Base-by-base conservation (phyloP, 2,113 vertebrate genomes). In the Stictonetta naevosa region DNA sequence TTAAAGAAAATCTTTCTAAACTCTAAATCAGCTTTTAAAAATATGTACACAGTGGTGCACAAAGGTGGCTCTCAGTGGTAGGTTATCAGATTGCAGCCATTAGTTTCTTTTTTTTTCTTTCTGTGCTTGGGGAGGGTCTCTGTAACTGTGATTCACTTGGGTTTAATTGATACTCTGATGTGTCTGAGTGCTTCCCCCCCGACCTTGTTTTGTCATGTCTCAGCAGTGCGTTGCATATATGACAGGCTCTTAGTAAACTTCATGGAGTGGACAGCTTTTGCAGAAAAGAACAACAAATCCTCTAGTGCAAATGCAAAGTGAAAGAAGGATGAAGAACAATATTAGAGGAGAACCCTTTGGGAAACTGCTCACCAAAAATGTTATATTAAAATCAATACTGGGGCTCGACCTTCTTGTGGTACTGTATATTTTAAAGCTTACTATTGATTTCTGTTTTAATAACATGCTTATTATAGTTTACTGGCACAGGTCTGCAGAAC, bases 381-480 rank as follows among this genome's bases (percentile, higher is more conserved):
- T 93, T 97, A 92, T 97, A 97, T 97, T 97, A 86, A 98, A 98
- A 98, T 98, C 98, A 46, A 98, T 98, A 91, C 75, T 15, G 48
- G 96, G 96, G 82, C 97, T 92, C 96, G 98, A 98, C 97, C 97
- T 98, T 97, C 78, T 95, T 85, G 88, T 96, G 97, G 96, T 94
- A 90, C 92, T 95, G 95, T 97, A 85, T 97, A 91, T 97, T 98
- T 97, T 96, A 97, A 97, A 97, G 96, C 92, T 95, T 94, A 86
- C 84, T 97, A 98, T 98, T 97, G 98, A 98, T 98, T 96, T 96
- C 86, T 95, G 55, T 53, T 97, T 98, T 98, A 97, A 98, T 98
- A 97, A 97, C 97, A 97, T 98, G 98, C 97, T 98, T 98, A 98
- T 98, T 98, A 95, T 97, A 96, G 86, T 97, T 97, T 97, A 95